Evolutionary conservation across 2,888 invertebrate species (phyloP).

Genomic region (Phortica okadai): DNA sequence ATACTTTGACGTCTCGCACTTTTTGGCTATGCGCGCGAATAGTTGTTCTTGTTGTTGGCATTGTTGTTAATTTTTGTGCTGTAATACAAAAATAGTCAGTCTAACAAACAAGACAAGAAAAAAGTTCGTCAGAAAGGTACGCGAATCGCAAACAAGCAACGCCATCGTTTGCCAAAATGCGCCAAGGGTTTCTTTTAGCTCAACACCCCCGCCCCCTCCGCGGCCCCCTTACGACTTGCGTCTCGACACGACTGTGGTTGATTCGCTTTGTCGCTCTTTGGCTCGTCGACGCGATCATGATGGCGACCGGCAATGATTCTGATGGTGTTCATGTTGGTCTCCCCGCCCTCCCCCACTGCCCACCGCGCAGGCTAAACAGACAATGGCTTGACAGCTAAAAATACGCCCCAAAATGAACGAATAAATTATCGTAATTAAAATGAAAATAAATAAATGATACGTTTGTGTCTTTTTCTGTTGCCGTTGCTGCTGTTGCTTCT

Average conservation of each 20-base stretch:
- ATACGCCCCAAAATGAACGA: constrained; percentile 28
- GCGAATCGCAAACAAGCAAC: constrained; percentile 23
- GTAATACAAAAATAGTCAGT: background rate
- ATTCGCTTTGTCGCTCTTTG: background rate
- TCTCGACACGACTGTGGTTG: background rate
- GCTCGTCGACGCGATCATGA: background rate
- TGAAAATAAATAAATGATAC: background rate
- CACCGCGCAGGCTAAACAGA: constrained; percentile 5
- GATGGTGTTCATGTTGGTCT: background rate
- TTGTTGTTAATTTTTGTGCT: background rate
- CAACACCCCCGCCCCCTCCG: background rate
- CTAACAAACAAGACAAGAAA: background rate
- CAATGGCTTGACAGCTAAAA: constrained; percentile 28
- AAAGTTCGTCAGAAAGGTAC: constrained; percentile 1
- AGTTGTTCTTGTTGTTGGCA: background rate
- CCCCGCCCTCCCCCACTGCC: background rate
- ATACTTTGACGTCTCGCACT: background rate
- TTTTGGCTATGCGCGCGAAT: background rate
- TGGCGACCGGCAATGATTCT: background rate
- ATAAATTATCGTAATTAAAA: constrained; percentile 33
- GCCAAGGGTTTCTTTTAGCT: constrained; percentile 3
- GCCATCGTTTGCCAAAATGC: constrained; percentile 20
- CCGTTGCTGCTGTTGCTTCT: background rate
- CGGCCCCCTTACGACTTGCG: background rate
- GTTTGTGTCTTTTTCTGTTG: background rate